Percentiles rank a stretch among this genome's conserved stretches.
Conservation (phyloP, 2,113 vertebrate genomes). For the Peromyscus californicus region DNA sequence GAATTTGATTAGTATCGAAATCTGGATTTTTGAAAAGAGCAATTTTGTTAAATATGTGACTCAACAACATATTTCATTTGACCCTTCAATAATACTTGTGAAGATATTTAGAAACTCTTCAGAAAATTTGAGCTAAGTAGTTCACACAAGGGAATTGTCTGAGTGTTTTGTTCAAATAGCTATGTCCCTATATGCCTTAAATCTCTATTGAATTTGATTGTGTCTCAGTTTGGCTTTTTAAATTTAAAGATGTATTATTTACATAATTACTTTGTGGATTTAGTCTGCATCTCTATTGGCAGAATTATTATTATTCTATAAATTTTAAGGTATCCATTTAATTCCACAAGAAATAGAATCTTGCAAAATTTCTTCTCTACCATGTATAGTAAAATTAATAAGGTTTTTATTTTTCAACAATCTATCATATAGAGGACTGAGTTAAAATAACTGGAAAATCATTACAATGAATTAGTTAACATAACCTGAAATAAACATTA, state of each 20-base stretch:
- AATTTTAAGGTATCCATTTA: not conserved
- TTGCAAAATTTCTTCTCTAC: constrained; percentile 10
- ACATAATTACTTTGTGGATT: not conserved
- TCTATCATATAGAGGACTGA: not conserved
- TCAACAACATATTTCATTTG: not conserved
- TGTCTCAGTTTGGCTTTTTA: not conserved
- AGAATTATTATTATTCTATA: not conserved
- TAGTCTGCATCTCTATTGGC: not conserved
- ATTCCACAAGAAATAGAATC: not conserved
- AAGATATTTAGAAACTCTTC: not conserved
- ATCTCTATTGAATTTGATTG: not conserved
- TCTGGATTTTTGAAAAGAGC: not conserved
- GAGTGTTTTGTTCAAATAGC: not conserved
- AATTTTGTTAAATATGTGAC: not conserved
- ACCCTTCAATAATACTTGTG: not conserved
- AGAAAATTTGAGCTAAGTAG: not conserved
- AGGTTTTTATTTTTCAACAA: not conserved
- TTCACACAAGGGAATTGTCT: not conserved
- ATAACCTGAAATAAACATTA: not conserved
- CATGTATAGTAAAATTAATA: not conserved
- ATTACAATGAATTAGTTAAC: not conserved
- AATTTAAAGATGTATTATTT: not conserved
- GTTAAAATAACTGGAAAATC: not conserved
- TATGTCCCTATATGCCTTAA: not conserved
- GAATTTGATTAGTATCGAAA: not conserved